Base-by-base conservation (phyloP, 2,888 invertebrate genomes). In the Platerodrilus igneus region DNA sequence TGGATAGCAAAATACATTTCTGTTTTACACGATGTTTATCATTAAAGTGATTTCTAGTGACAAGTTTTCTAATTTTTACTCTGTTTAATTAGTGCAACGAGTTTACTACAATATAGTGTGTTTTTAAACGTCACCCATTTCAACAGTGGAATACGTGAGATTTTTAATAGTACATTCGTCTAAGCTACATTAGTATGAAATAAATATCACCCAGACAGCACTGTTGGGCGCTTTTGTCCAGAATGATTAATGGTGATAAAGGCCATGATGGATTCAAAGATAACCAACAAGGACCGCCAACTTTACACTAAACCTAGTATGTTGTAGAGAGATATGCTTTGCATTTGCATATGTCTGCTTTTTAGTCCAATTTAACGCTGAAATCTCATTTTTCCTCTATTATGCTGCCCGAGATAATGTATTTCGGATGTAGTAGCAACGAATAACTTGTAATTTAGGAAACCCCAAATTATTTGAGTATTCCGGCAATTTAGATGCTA, bases 171-270 rank as follows among this genome's bases (percentile, higher is more conserved):
- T 43, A 26, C 21, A 32, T 36, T 48, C 38, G 47, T 35, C 26
- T 44, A 37, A 38, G 41, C 40, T 37, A 40, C 44, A 42, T 37
- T 37, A 44, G 41, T 47, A 49, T 37, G 41, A 47, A 34, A 38
- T 38, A 51, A 51, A 51, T 51, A 51, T 51, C 50, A 44, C 46
- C 45, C 39, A 48, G 46, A 45, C 45, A 46, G 40, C 45, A 41
- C 43, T n/a, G 42, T 44, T 44, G 47, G 49, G 43, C 43, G 36
- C 46, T 38, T 49, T 51, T 51, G 51, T 51, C 41, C 41, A 30
- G 32, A 33, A 46, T 55, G 53, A 53, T 53, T 53, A 53, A 53
- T 55, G 52, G 47, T 48, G 50, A 55, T 53, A 52, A 52, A 49
- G 45, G 35, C 37, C 30, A 41, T 52, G 52, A 52, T 52, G 46